Percentiles rank a stretch among this genome's conserved stretches.
These are phyloP conservation scores for Drosophila lacteicornis DNA, from an alignment of 1,140 invertebrate species.

Conservation along the genomic window DNA sequence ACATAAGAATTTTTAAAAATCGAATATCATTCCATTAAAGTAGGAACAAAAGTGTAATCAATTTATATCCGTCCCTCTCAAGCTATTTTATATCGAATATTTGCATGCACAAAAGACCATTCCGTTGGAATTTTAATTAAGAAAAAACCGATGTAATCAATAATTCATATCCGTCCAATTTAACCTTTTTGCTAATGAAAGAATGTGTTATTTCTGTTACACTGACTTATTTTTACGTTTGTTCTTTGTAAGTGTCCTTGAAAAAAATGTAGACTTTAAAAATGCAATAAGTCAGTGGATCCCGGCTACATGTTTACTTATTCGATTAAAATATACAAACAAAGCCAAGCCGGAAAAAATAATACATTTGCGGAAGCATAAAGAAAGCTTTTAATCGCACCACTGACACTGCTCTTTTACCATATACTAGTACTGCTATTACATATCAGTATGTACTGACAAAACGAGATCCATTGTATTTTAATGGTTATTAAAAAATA, in stretches of 20 bases:
- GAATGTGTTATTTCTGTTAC: background rate
- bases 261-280: background rate
- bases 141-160: background rate
- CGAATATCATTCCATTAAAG: constrained; percentile 8
- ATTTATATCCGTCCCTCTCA: background rate
- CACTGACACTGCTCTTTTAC: constrained; percentile 1
- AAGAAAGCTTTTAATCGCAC: background rate
- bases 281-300: background rate
- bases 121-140: background rate
- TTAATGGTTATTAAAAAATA: constrained; percentile 12
- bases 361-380: constrained; percentile 3
- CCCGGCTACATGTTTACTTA: background rate
- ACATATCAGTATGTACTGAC: constrained; percentile 4
- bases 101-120: constrained; percentile 8
- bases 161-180: background rate
- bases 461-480: constrained; percentile 7
- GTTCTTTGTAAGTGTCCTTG: background rate
- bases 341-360: background rate
- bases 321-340: background rate
- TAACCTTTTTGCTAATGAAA: background rate
- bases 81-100: background rate
- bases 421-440: background rate
- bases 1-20: background rate
- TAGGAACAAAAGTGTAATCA: constrained; percentile 8
- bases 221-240: background rate